These are phyloP conservation scores for Hydrolagus colliei DNA, from an alignment of 2,797 vertebrate genomes.

Conservation along the genomic window DNA sequence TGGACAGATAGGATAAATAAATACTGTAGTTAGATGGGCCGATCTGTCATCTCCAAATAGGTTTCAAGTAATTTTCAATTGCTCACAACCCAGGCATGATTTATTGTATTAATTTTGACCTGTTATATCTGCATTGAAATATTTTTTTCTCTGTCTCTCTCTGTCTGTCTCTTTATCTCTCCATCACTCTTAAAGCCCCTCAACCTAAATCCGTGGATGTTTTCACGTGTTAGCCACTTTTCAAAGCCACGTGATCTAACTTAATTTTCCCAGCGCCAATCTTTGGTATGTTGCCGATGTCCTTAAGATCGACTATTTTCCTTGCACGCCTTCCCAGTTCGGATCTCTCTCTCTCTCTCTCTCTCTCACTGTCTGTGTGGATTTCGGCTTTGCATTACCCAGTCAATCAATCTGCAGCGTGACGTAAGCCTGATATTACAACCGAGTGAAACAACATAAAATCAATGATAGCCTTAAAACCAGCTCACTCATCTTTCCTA, in stretches of 20 bases:
- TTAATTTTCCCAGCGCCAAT: slow-evolving; percentile 60
- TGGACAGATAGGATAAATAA: no score
- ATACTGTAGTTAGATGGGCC: not conserved
- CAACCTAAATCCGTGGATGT: slow-evolving; percentile 68
- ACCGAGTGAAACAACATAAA: not conserved
- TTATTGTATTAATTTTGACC: slow-evolving; percentile 34
- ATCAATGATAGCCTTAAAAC: not conserved
- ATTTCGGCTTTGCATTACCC: not conserved
- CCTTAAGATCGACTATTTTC: not conserved
- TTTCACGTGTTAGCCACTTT: slow-evolving; percentile 68
- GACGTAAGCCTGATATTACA: not conserved
- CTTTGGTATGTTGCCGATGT: slow-evolving; percentile 39
- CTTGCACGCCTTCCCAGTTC: no score
- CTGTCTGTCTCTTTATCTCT: slow-evolving; percentile 54
- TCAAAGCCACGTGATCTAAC: slow-evolving; percentile 72
- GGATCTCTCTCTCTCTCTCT: no score
- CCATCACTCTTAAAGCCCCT: slow-evolving; percentile 65
- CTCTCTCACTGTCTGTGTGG: not conserved
- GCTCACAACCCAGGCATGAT: not conserved
- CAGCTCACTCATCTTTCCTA: not conserved
- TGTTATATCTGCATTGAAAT: slow-evolving; percentile 37
- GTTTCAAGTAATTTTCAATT: not conserved
- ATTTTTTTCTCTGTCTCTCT: slow-evolving; percentile 38
- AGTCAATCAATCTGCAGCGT: not conserved
- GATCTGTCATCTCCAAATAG: not conserved